Evolutionary conservation across 2,888 invertebrate genomes (phyloP).

Genomic region (Brenthis daphne): DNA sequence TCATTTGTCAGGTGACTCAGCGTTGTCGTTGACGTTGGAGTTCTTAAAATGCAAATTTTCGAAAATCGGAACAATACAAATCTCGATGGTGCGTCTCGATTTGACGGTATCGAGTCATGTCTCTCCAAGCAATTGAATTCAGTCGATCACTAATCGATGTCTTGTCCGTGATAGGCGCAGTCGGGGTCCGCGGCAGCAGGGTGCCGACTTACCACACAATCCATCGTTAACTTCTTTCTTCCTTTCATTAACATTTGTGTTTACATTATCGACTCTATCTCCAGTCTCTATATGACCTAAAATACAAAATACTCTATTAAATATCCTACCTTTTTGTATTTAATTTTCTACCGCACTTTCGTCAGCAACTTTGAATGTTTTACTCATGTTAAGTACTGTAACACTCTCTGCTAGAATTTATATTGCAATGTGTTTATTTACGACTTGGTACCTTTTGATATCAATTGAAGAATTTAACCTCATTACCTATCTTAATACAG

Average conservation of each 20-base stretch:
- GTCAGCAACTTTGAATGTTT: conserved; percentile 63
- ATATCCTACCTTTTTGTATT: conserved; percentile 74
- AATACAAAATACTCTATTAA: conserved; percentile 63
- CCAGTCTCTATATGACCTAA: conserved; percentile 60
- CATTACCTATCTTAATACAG: conserved; percentile 83
- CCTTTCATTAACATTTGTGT: conserved; percentile 73
- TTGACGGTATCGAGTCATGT: conserved; percentile 76
- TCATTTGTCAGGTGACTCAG: conserved; percentile 82
- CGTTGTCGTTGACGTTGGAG: conserved; percentile 79
- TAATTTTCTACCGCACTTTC: conserved; percentile 78
- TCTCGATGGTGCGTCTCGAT: conserved; percentile 75
- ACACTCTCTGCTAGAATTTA: conserved; percentile 58
- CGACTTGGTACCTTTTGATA: conserved; percentile 56
- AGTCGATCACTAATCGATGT: conserved; percentile 83
- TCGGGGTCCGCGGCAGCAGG: conserved; percentile 81
- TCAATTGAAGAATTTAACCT: conserved; percentile 71
- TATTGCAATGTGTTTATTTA: conserved; percentile 52
- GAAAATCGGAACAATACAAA: conserved; percentile 78
- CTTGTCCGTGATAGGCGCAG: conserved; percentile 81
- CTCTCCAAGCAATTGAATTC: conserved; percentile 81
- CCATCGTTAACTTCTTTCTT: conserved; percentile 82
- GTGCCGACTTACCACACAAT: conserved; percentile 83
- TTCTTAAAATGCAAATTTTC: conserved; percentile 81
- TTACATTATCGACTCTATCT: conserved; percentile 73
- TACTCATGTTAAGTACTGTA: conserved; percentile 60